These are phyloP conservation scores for Watsonalla cultraria DNA, from an alignment of 2,888 invertebrate genomes.

Conservation along the genomic window DNA sequence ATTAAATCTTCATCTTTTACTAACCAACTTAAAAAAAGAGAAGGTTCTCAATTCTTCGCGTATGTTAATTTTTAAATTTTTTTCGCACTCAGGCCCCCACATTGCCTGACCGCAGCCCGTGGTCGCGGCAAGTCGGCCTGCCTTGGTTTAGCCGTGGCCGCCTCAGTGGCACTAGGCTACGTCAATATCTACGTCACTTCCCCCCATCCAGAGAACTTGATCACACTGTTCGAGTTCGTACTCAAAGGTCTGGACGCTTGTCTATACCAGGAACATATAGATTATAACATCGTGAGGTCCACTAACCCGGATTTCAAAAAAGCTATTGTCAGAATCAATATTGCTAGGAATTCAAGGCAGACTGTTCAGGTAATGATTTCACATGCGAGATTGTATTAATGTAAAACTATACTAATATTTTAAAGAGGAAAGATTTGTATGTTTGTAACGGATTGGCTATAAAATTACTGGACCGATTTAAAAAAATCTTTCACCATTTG, in stretches of 20 bases:
- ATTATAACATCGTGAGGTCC: slow-evolving; percentile 96
- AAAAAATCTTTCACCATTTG: too few species aligned
- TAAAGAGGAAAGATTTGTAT: too few species aligned
- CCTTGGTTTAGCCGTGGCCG: slow-evolving; percentile 93
- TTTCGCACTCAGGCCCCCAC: slow-evolving; percentile 84
- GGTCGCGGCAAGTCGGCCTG: slow-evolving; percentile 99
- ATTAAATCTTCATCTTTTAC: background rate
- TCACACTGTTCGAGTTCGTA: slow-evolving; percentile 97
- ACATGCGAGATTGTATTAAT: too few species aligned
- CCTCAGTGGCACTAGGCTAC: slow-evolving; percentile 89
- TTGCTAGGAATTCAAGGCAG: slow-evolving; percentile 93
- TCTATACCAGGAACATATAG: slow-evolving; percentile 96
- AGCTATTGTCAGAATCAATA: slow-evolving; percentile 94
- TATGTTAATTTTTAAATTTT: background rate
- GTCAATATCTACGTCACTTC: slow-evolving; percentile 98
- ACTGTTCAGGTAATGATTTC: slow-evolving; percentile 94
- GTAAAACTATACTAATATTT: too few species aligned
- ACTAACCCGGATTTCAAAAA: slow-evolving; percentile 98
- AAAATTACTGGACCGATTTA: too few species aligned
- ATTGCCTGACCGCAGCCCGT: slow-evolving; percentile 96
- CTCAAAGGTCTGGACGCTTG: slow-evolving; percentile 95
- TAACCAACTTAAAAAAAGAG: too few species aligned
- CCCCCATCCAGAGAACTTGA: slow-evolving; percentile 98
- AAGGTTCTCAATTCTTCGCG: too few species aligned
- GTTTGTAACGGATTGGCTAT: too few species aligned